phyloP scores from a whole-genome alignment of 2,888 invertebrate genomes.

The Cenopis cana region DNA sequence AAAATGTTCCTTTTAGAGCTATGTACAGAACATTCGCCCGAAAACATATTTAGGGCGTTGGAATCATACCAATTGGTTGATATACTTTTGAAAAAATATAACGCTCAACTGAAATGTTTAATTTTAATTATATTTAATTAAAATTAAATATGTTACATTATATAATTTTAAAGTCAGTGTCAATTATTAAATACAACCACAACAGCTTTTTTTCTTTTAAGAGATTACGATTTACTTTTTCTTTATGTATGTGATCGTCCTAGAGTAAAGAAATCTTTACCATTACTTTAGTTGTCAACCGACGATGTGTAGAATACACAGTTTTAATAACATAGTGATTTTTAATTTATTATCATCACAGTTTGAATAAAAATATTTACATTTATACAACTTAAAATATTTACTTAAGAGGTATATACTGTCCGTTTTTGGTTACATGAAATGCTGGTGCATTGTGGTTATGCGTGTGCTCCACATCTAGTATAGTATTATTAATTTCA shows the following conservation, averaged over 20 bases:
- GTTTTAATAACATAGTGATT: too few relatives aligned
- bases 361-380: neutral
- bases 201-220: neutral
- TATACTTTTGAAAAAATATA: neutral
- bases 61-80: neutral
- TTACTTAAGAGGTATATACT: slow-evolving; percentile 11
- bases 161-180: too few relatives aligned
- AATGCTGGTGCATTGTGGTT: slow-evolving; percentile 17
- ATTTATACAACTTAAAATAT: neutral
- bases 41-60: too few relatives aligned
- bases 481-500: neutral
- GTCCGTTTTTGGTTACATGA: slow-evolving; percentile 14
- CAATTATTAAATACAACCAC: too few relatives aligned
- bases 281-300: too few relatives aligned
- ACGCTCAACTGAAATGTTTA: neutral
- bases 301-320: too few relatives aligned
- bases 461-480: neutral
- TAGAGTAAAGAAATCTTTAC: too few relatives aligned
- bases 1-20: neutral
- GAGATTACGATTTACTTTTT: too few relatives aligned
- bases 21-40: neutral
- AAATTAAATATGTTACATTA: too few relatives aligned
- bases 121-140: neutral
- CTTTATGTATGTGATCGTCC: too few relatives aligned
- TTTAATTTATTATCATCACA: too few relatives aligned